Conservation (phyloP, 30 jellyfish, hydroid and myxozoan genomes). For the Catostylus mosaicus region DNA sequence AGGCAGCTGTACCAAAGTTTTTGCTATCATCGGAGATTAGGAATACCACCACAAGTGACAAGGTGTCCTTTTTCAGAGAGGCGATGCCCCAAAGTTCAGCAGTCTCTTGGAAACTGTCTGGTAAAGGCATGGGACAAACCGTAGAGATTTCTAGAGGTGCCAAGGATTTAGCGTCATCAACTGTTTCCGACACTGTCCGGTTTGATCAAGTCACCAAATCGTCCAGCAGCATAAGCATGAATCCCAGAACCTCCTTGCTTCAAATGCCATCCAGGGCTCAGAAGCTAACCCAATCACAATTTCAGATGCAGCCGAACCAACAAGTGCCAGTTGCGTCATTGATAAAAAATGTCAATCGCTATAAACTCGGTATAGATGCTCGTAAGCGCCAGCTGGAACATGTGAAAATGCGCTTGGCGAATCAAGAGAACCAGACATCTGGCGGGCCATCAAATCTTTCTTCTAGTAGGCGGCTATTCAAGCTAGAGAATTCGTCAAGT, state of each 20-base stretch:
- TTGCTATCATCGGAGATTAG: not conserved
- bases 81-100: not conserved
- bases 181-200: not conserved
- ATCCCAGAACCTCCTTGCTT: not conserved
- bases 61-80: not conserved
- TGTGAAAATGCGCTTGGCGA: not conserved
- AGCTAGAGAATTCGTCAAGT: not conserved
- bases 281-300: not conserved
- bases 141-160: not conserved
- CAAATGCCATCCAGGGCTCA: not conserved
- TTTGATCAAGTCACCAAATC: not conserved
- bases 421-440: not conserved
- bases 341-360: not conserved
- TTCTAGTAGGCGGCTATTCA: no score
- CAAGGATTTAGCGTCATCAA: not conserved
- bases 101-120: not conserved
- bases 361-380: not conserved
- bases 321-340: no score
- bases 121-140: not conserved
- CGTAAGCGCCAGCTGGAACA: not conserved
- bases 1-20: not conserved
- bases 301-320: not conserved
- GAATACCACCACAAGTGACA: not conserved
- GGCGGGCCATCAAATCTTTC: no score
- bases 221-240: not conserved